A percentile compares a stretch with the other conserved stretches of the same genome.
Evolutionary conservation across 2,797 vertebrate species (phyloP).

Genomic region (Valencia hispanica): DNA sequence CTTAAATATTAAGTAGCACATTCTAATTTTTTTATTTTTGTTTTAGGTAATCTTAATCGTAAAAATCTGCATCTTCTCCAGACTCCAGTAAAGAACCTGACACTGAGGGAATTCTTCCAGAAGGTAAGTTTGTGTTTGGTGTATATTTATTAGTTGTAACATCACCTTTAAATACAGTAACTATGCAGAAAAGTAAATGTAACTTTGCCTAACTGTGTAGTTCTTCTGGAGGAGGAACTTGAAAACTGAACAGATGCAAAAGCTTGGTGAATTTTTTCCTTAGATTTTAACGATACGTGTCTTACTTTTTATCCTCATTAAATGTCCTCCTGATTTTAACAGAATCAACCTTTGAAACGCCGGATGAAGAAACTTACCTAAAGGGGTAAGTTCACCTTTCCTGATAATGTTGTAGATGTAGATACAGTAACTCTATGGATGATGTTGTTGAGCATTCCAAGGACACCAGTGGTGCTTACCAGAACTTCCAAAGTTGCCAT

Average conservation of each 20-base stretch:
- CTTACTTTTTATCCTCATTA: background rate
- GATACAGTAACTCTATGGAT: too few relatives aligned
- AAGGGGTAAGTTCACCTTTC: background rate
- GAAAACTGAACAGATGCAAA: background rate
- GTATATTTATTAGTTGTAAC: background rate
- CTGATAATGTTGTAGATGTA: background rate
- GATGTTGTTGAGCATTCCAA: too few relatives aligned
- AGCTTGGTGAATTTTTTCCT: background rate
- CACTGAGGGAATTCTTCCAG: rapidly evolving
- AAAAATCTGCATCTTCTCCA: background rate
- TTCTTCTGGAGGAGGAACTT: background rate
- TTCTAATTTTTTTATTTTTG: background rate
- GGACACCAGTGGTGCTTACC: too few relatives aligned
- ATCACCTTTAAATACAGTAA: background rate
- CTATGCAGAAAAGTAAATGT: background rate
- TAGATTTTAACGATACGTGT: background rate
- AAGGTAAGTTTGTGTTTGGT: background rate
- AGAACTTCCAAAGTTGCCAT: too few relatives aligned
- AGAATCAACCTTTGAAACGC: background rate
- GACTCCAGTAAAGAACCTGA: background rate
- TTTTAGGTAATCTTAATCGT: background rate
- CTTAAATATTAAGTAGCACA: too few relatives aligned
- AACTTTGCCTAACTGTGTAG: background rate
- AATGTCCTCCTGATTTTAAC: background rate
- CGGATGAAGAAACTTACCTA: background rate